Evolutionary conservation across 1,140 invertebrate species (phyloP), one percentile per base, ranked within the genome.

Genomic region (Temnothorax longispinosus): DNA sequence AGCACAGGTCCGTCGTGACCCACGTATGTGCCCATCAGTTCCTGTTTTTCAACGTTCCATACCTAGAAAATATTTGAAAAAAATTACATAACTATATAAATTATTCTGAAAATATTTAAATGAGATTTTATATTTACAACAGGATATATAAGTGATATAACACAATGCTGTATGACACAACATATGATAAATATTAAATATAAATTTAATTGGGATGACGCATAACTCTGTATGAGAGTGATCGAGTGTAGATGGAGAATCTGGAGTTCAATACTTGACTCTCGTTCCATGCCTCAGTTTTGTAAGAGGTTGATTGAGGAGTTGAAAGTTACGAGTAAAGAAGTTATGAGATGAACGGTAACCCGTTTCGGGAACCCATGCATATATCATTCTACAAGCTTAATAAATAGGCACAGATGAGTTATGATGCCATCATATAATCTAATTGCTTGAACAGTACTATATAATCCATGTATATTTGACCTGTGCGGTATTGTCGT

Each of bases 401-500:
- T 44, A 44, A 67, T 65, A 41, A 21, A 64, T 60, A 71, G 11
- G n/a, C n/a, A 74, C 38, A 67, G 18, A 58, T 44, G 15, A 65
- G 4, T 81, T 38, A 21, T 65, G 3, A 52, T 52, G 13, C n/a
- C 44, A 54, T 18, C 35, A 21, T 35, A 62, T 85, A 93, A 77
- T 62, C 4, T 47, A 38, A 13, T 0, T 60, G 10, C 4, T 47
- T 77, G 18, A 60, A 62, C 5, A 11, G 0, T 62, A 47, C 3
- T 64, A 11, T 78, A 35, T 50, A 47, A 78, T 64, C 0, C 11
- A 50, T 21, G 11, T 78, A 54, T 69, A 69, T 56, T 91, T 94
- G 95, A 98, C 97, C 94, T 97, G 96, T 67, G 96, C 96, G 60
- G 96, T 96, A 18, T 95, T 94, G 93, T 98, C 97, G 89, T 97